These are phyloP conservation scores for Balanococcus diminutus DNA, from an alignment of 2,888 invertebrate species.

Conservation along the genomic window DNA sequence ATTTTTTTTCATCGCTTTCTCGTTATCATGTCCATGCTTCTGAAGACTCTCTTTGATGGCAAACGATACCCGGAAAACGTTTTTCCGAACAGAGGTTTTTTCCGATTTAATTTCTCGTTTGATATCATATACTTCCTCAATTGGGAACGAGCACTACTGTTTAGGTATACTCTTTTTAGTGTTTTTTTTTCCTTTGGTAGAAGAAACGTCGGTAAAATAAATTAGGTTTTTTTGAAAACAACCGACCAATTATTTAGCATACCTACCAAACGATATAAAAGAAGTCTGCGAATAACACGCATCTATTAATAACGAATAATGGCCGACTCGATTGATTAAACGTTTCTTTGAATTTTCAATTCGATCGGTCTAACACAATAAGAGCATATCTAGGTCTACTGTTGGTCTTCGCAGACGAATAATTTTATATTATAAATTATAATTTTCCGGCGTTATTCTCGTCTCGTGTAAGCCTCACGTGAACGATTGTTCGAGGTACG, in stretches of 20 bases:
- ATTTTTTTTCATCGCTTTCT: slow-evolving; percentile 40
- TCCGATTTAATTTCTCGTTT: slow-evolving; percentile 50
- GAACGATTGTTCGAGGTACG: no score
- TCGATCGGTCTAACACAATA: background rate
- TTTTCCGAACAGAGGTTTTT: slow-evolving; percentile 10
- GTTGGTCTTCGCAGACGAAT: no score
- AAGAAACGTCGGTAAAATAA: background rate
- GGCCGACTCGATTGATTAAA: background rate
- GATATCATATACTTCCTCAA: slow-evolving; percentile 42
- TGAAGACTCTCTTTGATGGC: slow-evolving; percentile 27
- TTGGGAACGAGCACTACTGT: background rate
- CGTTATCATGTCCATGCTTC: slow-evolving; percentile 55
- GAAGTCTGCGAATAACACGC: background rate
- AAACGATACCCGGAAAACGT: slow-evolving; percentile 53
- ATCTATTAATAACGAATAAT: background rate
- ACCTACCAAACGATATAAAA: background rate
- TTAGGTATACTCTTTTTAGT: background rate
- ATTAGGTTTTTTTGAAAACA: background rate
- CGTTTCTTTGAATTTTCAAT: no score
- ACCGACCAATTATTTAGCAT: background rate
- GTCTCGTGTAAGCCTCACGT: no score
- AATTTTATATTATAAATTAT: no score
- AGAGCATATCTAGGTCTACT: no score
- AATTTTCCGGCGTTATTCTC: no score
- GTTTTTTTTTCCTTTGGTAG: background rate